phyloP scores from a whole-genome alignment of 2,888 invertebrate genomes.

The Sisyra nigra region DNA sequence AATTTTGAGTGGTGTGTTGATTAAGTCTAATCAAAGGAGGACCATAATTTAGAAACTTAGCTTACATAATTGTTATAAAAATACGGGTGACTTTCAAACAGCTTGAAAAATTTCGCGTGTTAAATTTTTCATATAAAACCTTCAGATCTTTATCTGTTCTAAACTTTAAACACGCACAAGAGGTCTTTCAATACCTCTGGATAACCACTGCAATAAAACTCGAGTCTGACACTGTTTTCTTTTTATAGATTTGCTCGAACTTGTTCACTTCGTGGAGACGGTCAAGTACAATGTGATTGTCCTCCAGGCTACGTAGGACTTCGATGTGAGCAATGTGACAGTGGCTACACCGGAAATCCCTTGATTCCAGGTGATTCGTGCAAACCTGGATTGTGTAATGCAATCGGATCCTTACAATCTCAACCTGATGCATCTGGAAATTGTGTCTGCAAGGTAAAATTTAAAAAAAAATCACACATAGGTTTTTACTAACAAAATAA shows the following conservation, averaged over 20 bases:
- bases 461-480: background rate
- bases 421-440: slow-evolving; percentile 27
- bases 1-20: too few species aligned
- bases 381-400: slow-evolving; percentile 47
- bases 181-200: too few species aligned
- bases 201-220: too few species aligned
- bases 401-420: slow-evolving; percentile 49
- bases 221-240: background rate
- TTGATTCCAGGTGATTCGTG: slow-evolving; percentile 59
- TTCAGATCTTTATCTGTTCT: too few species aligned
- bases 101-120: too few species aligned
- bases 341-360: slow-evolving; percentile 72
- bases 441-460: slow-evolving; percentile 53
- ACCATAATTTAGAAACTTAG: too few species aligned
- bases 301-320: slow-evolving; percentile 59
- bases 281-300: slow-evolving; percentile 67
- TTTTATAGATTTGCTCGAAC: slow-evolving; percentile 52
- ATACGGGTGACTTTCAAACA: too few species aligned
- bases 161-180: too few species aligned
- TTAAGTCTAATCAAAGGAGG: too few species aligned
- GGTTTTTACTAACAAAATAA: background rate
- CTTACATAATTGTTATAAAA: too few species aligned
- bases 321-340: slow-evolving; percentile 61
- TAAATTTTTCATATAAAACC: too few species aligned
- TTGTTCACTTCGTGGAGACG: slow-evolving; percentile 58